These are phyloP conservation scores for Zeus faber DNA, from an alignment of 2,113 vertebrate genomes.

Conservation along the genomic window DNA sequence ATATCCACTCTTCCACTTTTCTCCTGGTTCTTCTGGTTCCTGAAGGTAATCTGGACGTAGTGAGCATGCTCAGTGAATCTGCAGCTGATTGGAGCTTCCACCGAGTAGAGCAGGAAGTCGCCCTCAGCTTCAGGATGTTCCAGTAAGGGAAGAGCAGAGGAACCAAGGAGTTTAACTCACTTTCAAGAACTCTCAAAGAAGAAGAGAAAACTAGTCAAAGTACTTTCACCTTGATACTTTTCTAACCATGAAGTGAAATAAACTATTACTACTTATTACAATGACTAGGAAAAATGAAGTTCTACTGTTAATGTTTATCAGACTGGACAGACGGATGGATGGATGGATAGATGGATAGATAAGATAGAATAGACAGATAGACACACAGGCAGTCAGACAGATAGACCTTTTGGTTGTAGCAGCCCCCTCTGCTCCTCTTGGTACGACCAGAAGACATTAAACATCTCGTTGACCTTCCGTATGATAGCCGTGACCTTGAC, in stretches of 20 bases:
- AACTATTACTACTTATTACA: background rate
- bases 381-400: background rate
- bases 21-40: background rate
- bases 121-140: too few relatives aligned
- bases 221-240: too few relatives aligned
- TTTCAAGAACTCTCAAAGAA: constrained; percentile 19
- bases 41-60: constrained; percentile 15
- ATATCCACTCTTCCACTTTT: background rate
- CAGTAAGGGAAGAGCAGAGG: too few relatives aligned
- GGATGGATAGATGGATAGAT: background rate
- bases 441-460: fast-evolving
- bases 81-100: background rate
- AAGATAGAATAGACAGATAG: background rate
- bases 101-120: constrained; percentile 7
- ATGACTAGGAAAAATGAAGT: background rate
- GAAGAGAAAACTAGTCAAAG: too few relatives aligned
- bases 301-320: background rate
- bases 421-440: fast-evolving
- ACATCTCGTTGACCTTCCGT: background rate
- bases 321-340: background rate
- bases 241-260: too few relatives aligned
- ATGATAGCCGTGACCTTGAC: constrained; percentile 26
- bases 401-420: background rate
- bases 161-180: too few relatives aligned
- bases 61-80: fast-evolving